Evolutionary conservation across 2,888 invertebrate genomes (phyloP), one percentile per base, ranked within the genome.

Genomic region (Platycheirus albimanus): DNA sequence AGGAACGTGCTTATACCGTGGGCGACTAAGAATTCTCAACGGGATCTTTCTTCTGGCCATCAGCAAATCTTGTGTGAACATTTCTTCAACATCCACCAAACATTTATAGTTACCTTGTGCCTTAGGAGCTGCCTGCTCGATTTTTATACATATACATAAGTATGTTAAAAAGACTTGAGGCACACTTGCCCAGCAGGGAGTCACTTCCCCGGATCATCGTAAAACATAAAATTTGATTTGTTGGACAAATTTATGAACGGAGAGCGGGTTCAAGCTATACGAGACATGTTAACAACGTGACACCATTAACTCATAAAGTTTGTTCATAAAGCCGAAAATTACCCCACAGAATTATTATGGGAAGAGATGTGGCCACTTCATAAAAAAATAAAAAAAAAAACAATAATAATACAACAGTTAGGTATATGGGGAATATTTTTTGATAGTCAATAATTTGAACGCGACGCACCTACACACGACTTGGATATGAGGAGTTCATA

Each of bases 191-290:
- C 81, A 33, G 71, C 81, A 41, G 77, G 81, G 58, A 38, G 71
- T 63, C 43, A 61, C n/a, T 61, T 58, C 67, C 20, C 41, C 20
- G 72, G 72, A 66, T 66, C 77, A 77, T 81, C 81, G 77, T 81
- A 71, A 81, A 81, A 81, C 81, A 81, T 81, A 49, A 81, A 81
- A 81, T 77, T 71, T 81, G 77, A 77, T 77, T 81, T 71, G 66
- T 61, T 54, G 45, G 71, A 67, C 66, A 81, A 81, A 77, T 81
- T 81, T 81, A 81, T 71, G 81, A 54, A 58, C 64, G 36, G 64
- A 70, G 41, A 75, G 75, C 70, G 69, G 54, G 41, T 36, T 71
- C 52, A 71, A 70, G 76, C 49, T 67, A 69, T 45, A 75, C 13
- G 75, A 74, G 61, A 45, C 72, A 83, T 74, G 83, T 83, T 83